Conservation (phyloP, 2,113 vertebrate genomes). For the Alexandromys fortis region DNA sequence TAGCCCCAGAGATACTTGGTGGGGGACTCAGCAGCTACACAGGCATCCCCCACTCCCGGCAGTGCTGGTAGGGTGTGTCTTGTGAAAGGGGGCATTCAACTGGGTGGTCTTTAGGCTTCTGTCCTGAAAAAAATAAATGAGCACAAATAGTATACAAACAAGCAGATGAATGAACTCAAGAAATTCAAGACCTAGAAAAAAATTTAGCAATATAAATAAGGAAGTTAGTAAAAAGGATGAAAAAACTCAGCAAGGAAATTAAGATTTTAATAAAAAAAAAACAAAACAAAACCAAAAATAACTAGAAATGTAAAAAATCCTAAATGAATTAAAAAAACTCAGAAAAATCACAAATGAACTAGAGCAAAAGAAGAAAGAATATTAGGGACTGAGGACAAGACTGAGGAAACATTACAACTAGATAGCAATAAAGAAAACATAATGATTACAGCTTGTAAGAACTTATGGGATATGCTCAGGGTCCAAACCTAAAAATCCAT, state of each 20-base stretch:
- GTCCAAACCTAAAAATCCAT: background rate
- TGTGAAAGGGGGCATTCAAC: background rate
- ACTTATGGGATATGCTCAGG: background rate
- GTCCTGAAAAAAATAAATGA: background rate
- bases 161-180: background rate
- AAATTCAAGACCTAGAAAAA: background rate
- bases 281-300: background rate
- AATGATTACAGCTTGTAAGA: background rate
- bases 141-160: background rate
- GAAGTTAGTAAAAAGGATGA: background rate
- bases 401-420: background rate
- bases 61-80: background rate
- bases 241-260: background rate
- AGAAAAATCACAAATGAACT: background rate
- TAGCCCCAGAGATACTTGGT: background rate
- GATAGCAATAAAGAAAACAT: background rate
- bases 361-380: background rate
- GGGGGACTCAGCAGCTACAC: background rate
- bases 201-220: background rate
- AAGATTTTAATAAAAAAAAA: background rate
- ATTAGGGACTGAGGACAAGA: background rate
- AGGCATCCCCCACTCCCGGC: background rate
- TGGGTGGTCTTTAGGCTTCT: background rate
- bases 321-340: background rate
- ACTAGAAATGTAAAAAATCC: background rate